phyloP scores from a whole-genome alignment of 2,113 vertebrate species.

The Notarius lentiginosus region DNA sequence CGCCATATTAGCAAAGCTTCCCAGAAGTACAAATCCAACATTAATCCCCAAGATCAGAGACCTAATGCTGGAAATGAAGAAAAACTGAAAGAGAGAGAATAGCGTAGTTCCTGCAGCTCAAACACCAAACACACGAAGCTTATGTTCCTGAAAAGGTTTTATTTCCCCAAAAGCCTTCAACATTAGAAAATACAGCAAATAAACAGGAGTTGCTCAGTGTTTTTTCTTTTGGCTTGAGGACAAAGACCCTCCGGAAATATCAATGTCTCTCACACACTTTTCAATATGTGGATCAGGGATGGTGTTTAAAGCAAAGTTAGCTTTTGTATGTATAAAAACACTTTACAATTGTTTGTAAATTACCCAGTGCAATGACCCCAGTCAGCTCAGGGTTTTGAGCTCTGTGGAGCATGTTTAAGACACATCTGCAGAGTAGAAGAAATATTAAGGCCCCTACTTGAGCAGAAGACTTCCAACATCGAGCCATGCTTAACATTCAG shows the following conservation, averaged over 20 bases:
- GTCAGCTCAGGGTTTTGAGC: background rate
- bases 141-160: background rate
- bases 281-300: background rate
- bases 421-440: slow-evolving; percentile 6
- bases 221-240: background rate
- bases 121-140: background rate
- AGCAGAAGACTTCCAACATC: background rate
- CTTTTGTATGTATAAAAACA: background rate
- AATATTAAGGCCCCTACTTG: background rate
- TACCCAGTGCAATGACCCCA: background rate
- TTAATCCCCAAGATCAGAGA: too few species aligned
- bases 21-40: background rate
- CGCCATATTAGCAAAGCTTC: background rate
- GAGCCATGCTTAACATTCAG: slow-evolving; percentile 7
- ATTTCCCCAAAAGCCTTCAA: background rate
- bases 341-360: background rate
- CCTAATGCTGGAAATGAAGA: background rate
- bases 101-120: background rate
- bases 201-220: background rate
- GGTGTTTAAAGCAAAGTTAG: background rate
- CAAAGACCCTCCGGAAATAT: background rate
- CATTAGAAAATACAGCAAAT: background rate
- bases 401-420: background rate
- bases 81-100: background rate
- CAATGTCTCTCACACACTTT: background rate